Base-by-base conservation (phyloP, 53 echinoderm and acorn worm genomes). In the Stichopus horrens region DNA sequence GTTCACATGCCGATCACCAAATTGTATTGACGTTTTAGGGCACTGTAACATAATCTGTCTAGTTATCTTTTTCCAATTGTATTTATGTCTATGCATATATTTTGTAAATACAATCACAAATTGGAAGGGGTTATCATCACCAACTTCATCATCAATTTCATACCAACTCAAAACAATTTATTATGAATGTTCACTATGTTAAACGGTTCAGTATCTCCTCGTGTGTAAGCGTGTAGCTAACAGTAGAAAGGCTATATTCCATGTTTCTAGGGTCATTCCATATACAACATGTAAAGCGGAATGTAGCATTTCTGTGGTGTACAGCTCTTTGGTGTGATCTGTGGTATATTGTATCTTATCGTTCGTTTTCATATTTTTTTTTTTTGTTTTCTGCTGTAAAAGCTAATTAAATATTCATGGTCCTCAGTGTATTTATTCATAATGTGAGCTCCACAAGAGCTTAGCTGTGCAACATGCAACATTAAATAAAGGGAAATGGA, bases 401-500 rank as follows among this genome's bases (percentile, higher is more conserved):
- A 53, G 53, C 53, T 52, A 14, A 19, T 77, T 77, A 52, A 16
- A 22, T 77, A 77, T 77, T 77, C 77, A 77, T 77, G 77, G 51
- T 79, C 53, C 53, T 52, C 52, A 75, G 23, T 75, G 75, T 75
- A 79, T 52, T 79, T 79, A 79, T 79, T 79, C 79, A 79, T 79
- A 14, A 79, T 79, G 79, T 53, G 53, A 63, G 79, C 9, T 19
- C 18, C 55, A 4, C 53, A 14, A 52, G 79, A 55, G 79, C 54
- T 79, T 79, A 51, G 53, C 54, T 52, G 79, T 79, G 79, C 79
- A 79, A 79, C 79, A n/a, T 55, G 53, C 20, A 18, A 79, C 79
- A 79, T 79, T 79, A 79, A 79, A 18, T 53, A 79, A 79, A 54
- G 79, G 79, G 79, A 79, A 79, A 79, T 79, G 79, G 79, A 53